Base-by-base conservation (phyloP, 1,140 invertebrate genomes). In the Protaetia brevitarsis region DNA sequence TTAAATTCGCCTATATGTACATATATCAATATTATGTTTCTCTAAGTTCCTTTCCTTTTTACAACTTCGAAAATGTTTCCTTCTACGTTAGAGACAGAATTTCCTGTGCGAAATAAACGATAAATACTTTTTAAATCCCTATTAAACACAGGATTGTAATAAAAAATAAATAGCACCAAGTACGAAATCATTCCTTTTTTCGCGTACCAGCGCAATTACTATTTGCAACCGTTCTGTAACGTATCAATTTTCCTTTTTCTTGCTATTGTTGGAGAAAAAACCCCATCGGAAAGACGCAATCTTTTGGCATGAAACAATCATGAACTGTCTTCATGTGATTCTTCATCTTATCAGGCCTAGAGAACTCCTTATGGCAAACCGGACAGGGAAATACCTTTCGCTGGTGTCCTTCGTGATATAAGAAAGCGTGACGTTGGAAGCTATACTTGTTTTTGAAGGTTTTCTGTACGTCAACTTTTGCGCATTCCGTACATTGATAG, bases 381-480 rank as follows among this genome's bases (percentile, higher is more conserved):
- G 92, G 92, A 75, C 93, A 95, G 0, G 93, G 93, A 71, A 95
- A 95, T 1, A 95, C 92, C 80, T 95, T 95, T 64, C 92, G 81
- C 76, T 94, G 92, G 71, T 93, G 91, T 13, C 93, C 93, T 77
- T 95, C 93, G 79, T 95, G 93, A 74, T 95, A 95, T 29, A 95
- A 83, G 79, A 95, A 95, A 13, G 93, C 93, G 79, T 95, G 93
- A 69, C 93, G 85, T 78, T 95, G 93, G 82, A 95, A 95, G 81
- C 91, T 93, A 83, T 95, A 95, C 77, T 94, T 94, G 77, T 94
- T 95, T 80, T 95, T 95, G 80, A 95, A 95, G 10, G 92, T 95
- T 79, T 94, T 94, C 69, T 92, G 88, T 67, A 95, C 89, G 74
- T 94, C 91, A 60, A 91, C 86, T 75, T 94, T 94, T 51, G 92